Percentiles rank a stretch among this genome's conserved stretches.
Conservation (phyloP, 1,140 invertebrate genomes). For the Meteorus sp. region DNA sequence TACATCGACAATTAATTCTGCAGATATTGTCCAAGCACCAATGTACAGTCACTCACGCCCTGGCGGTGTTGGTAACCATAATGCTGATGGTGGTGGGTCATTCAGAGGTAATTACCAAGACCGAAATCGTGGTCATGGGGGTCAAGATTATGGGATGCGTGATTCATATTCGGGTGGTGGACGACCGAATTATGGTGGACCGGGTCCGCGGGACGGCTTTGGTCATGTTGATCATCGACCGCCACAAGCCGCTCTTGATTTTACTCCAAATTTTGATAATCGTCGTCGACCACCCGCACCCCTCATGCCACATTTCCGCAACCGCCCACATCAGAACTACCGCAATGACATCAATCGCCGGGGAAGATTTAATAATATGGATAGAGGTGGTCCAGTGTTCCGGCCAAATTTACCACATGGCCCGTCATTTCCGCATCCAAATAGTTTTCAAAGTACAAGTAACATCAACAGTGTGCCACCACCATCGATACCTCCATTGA, state of each 20-base stretch:
- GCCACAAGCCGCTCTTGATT: constrained; percentile 33
- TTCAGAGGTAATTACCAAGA: constrained; percentile 50
- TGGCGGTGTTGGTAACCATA: constrained; percentile 23
- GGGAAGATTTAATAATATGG: constrained; percentile 28
- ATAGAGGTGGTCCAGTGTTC: constrained; percentile 26
- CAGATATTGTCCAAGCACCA: constrained; percentile 60
- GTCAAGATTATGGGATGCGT: constrained; percentile 39
- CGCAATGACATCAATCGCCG: constrained; percentile 39
- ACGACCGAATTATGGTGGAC: constrained; percentile 45
- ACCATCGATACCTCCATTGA: constrained; percentile 15
- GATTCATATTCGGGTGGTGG: constrained; percentile 41
- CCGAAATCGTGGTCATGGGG: constrained; percentile 41
- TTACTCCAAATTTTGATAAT: constrained; percentile 45
- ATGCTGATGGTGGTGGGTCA: constrained; percentile 45
- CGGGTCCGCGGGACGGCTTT: constrained; percentile 36
- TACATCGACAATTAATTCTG: constrained; percentile 42
- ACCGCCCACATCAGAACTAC: constrained; percentile 50
- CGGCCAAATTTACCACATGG: constrained; percentile 33
- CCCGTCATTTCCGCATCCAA: constrained; percentile 32
- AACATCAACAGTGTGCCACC: constrained; percentile 4
- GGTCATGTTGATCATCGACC: constrained; percentile 43
- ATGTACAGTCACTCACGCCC: constrained; percentile 59
- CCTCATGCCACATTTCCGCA: constrained; percentile 46
- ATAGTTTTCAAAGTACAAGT: constrained; percentile 31
- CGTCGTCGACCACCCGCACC: constrained; percentile 40